A percentile compares a stretch with the other conserved stretches of the same genome.
Evolutionary conservation across 2,888 invertebrate genomes (phyloP).

Genomic region (Crossocerus cetratus): DNA sequence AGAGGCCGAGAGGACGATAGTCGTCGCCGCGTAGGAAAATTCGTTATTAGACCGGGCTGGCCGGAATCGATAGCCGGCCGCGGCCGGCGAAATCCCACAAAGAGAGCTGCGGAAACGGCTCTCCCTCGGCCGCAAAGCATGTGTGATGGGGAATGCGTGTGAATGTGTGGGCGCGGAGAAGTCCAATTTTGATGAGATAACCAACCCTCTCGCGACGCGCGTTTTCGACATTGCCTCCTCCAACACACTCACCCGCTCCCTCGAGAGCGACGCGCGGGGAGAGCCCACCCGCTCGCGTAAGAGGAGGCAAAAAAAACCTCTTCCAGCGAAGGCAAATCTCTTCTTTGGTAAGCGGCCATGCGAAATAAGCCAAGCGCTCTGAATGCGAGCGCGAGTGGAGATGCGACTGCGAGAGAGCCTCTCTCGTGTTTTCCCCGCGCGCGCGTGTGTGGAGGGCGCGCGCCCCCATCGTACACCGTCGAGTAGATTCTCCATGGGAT

Average conservation of each 20-base stretch:
- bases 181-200: slow-evolving; percentile 76
- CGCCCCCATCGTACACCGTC: slow-evolving; percentile 26
- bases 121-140: slow-evolving; percentile 42
- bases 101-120: slow-evolving; percentile 62
- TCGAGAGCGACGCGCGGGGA: slow-evolving; percentile 17
- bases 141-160: slow-evolving; percentile 20
- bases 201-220: slow-evolving; percentile 71
- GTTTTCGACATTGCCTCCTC: slow-evolving; percentile 48
- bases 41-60: slow-evolving; percentile 30
- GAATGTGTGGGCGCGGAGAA: slow-evolving; percentile 46
- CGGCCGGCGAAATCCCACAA: slow-evolving; percentile 71
- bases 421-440: slow-evolving; percentile 16
- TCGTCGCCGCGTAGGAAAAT: slow-evolving; percentile 10
- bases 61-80: slow-evolving; percentile 69
- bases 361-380: slow-evolving; percentile 76
- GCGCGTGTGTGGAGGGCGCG: slow-evolving; percentile 20
- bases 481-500: background rate
- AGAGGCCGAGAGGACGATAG: background rate
- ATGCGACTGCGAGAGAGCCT: slow-evolving; percentile 58
- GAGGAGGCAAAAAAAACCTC: slow-evolving; percentile 61
- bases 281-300: slow-evolving; percentile 19
- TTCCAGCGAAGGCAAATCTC: slow-evolving; percentile 74
- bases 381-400: slow-evolving; percentile 71
- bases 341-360: slow-evolving; percentile 74
- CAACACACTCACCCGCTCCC: slow-evolving; percentile 27